A percentile compares a stretch with the other conserved stretches of the same genome.
phyloP scores from a whole-genome alignment of 2,113 vertebrate genomes.

The Coturnix japonica region DNA sequence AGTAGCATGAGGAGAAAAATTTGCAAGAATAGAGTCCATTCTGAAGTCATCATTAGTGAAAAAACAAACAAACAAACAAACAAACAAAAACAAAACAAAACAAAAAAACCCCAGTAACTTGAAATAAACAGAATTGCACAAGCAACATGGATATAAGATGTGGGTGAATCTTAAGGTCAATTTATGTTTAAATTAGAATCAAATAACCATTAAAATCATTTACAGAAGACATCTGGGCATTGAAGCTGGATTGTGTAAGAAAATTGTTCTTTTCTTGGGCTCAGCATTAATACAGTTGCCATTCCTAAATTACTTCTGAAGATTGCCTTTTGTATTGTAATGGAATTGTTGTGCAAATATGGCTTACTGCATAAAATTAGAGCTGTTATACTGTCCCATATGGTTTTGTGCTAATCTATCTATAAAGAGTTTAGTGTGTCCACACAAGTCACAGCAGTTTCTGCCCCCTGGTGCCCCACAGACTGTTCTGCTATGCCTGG shows the following conservation, averaged over 20 bases:
- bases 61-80: no score
- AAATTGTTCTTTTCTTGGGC: constrained; percentile 70
- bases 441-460: constrained; percentile 17
- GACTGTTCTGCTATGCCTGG: constrained; percentile 2
- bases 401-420: constrained; percentile 36
- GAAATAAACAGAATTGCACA: constrained; percentile 57
- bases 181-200: constrained; percentile 72
- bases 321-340: constrained; percentile 70
- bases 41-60: background rate
- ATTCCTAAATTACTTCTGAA: constrained; percentile 71
- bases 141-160: constrained; percentile 15
- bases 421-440: constrained; percentile 13
- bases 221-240: constrained; percentile 47
- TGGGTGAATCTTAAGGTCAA: constrained; percentile 53
- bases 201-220: constrained; percentile 72
- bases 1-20: background rate
- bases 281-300: constrained; percentile 60
- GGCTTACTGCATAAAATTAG: constrained; percentile 68
- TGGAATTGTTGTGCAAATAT: constrained; percentile 74
- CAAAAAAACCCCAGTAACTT: background rate
- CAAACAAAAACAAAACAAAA: no score
- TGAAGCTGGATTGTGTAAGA: constrained; percentile 24
- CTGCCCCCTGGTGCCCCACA: constrained; percentile 63
- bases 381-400: constrained; percentile 36
- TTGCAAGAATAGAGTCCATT: background rate